These are phyloP conservation scores for Gallinago stenura DNA, from an alignment of 2,797 vertebrate genomes.

Conservation along the genomic window DNA sequence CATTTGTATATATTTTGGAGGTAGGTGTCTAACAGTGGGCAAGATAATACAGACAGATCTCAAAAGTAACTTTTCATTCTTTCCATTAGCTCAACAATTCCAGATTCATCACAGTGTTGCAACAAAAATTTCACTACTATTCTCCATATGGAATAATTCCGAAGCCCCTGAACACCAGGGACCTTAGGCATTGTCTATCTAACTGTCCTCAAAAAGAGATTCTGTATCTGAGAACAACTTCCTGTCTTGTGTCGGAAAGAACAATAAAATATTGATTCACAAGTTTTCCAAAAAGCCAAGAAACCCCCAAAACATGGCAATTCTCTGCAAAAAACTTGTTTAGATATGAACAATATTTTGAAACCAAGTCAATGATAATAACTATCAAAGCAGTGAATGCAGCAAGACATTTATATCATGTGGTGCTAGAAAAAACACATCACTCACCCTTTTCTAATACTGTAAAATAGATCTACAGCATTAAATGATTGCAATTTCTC, in stretches of 20 bases:
- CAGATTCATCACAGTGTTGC: not conserved
- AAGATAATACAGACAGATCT: not conserved
- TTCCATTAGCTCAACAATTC: not conserved
- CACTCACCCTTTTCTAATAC: not conserved
- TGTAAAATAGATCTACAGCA: not conserved
- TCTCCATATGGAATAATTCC: not conserved
- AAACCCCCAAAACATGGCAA: rapidly evolving
- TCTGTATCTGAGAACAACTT: not conserved
- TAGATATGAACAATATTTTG: not conserved
- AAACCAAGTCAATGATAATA: not conserved
- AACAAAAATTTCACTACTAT: not conserved
- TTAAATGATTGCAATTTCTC: not conserved
- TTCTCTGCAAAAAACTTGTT: not conserved
- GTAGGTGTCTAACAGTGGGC: not conserved
- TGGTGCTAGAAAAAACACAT: not conserved
- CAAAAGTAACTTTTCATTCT: not conserved
- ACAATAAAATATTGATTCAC: not conserved
- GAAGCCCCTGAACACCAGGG: not conserved
- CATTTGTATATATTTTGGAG: not conserved
- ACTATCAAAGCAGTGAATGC: not conserved
- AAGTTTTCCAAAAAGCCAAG: not conserved
- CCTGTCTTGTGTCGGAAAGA: not conserved
- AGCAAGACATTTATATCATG: rapidly evolving
- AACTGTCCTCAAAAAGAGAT: not conserved
- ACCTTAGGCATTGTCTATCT: not conserved